Percentiles rank a stretch among this genome's conserved stretches.
These are phyloP conservation scores for Ennomos fuscantarius DNA, from an alignment of 2,888 invertebrate species.

Conservation along the genomic window DNA sequence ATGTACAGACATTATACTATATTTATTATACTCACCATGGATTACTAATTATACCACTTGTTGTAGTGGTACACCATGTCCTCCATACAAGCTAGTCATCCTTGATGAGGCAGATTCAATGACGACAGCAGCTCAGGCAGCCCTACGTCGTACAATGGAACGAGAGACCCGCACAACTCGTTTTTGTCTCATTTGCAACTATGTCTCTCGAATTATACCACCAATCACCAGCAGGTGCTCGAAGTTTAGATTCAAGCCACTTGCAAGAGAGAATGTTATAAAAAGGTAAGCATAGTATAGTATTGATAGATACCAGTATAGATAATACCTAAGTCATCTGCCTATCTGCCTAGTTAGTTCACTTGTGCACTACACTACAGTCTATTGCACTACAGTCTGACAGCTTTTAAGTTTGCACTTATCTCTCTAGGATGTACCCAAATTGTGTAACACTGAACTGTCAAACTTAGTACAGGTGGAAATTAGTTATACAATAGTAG, in stretches of 20 bases:
- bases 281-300: slow-evolving; percentile 81
- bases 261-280: slow-evolving; percentile 89
- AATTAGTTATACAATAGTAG: too few species aligned
- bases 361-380: too few species aligned
- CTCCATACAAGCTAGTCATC: slow-evolving; percentile 98
- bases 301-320: too few species aligned
- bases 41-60: background rate
- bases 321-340: too few species aligned
- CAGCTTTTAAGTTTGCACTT: too few species aligned
- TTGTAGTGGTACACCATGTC: slow-evolving; percentile 92
- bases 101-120: slow-evolving; percentile 99
- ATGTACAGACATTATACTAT: too few species aligned
- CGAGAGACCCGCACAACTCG: slow-evolving; percentile 96
- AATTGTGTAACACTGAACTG: too few species aligned
- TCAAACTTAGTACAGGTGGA: too few species aligned
- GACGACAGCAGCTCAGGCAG: slow-evolving; percentile 98
- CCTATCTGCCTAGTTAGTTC: too few species aligned
- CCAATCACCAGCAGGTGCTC: slow-evolving; percentile 99
- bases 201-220: slow-evolving; percentile 98
- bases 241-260: slow-evolving; percentile 98
- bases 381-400: too few species aligned
- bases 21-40: too few species aligned
- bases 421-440: too few species aligned
- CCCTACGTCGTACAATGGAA: slow-evolving; percentile 98
- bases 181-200: slow-evolving; percentile 99